Evolutionary conservation across 2,797 vertebrate species (phyloP).

Genomic region (Botia almorhae): DNA sequence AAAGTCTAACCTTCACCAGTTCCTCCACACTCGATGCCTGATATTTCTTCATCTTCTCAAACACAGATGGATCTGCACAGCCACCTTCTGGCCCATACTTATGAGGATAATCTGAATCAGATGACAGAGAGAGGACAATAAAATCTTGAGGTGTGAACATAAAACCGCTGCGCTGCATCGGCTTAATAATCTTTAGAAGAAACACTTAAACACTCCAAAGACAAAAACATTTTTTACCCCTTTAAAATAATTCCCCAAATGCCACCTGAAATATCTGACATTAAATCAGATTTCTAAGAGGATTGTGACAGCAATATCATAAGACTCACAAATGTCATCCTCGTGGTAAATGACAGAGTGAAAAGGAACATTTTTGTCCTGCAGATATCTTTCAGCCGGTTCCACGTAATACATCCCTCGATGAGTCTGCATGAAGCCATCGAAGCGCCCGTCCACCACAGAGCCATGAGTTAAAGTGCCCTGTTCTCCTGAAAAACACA

Average conservation of each 20-base stretch:
- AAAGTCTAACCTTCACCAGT: conserved; percentile 78
- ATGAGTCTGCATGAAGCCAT: conserved; percentile 94
- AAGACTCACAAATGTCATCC: conserved; percentile 94
- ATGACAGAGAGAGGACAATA: conserved; percentile 54
- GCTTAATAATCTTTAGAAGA: too few species aligned
- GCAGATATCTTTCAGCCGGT: conserved; percentile 91
- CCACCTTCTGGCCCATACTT: conserved; percentile 96
- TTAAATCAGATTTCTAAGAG: too few species aligned
- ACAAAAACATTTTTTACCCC: too few species aligned
- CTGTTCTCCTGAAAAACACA: conserved; percentile 84
- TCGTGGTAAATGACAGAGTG: conserved; percentile 99
- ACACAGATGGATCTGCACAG: conserved; percentile 94
- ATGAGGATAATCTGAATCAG: conserved; percentile 89
- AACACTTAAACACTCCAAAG: too few species aligned
- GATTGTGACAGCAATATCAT: not conserved
- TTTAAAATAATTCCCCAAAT: too few species aligned
- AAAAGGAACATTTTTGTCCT: conserved; percentile 88
- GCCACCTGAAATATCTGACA: too few species aligned
- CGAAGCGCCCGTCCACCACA: conserved; percentile 92
- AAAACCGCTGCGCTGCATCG: too few species aligned
- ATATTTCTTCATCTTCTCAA: conserved; percentile 93
- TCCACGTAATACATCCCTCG: conserved; percentile 95
- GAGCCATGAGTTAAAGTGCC: conserved; percentile 93
- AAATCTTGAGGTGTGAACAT: conserved; percentile 44
- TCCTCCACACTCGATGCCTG: conserved; percentile 83